Conservation (phyloP, 2,888 invertebrate genomes). For the Lampropteryx suffumata region DNA sequence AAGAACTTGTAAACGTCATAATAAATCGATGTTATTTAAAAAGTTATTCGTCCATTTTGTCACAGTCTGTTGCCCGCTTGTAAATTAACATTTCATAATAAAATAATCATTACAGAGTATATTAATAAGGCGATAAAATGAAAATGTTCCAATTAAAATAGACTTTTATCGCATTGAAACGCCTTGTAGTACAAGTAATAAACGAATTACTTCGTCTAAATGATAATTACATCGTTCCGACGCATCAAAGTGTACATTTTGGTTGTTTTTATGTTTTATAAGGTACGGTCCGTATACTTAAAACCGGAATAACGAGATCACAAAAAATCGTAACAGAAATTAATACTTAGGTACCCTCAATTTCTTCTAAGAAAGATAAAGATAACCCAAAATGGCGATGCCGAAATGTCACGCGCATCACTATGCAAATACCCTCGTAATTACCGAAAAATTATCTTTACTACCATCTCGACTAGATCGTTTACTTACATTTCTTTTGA, state of each 20-base stretch:
- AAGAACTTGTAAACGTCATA: conserved; percentile 26
- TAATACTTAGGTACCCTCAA: conserved; percentile 50
- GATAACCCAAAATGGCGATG: conserved; percentile 64
- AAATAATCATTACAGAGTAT: conserved; percentile 58
- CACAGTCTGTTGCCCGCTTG: conserved; percentile 37
- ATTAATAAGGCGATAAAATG: conserved; percentile 64
- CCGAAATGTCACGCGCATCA: conserved; percentile 61
- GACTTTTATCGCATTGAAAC: conserved; percentile 63
- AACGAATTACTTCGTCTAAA: conserved; percentile 62
- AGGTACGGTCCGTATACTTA: conserved; percentile 40
- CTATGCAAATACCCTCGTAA: conserved; percentile 75
- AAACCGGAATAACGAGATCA: conserved; percentile 54
- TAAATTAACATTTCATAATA: conserved; percentile 43
- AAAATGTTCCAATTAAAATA: conserved; percentile 67
- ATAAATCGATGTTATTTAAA: conserved; percentile 23
- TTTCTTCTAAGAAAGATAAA: conserved; percentile 47
- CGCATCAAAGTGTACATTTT: conserved; percentile 55
- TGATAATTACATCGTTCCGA: conserved; percentile 60
- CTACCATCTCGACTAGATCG: conserved; percentile 68
- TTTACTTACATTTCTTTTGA: conserved; percentile 71
- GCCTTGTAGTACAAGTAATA: conserved; percentile 60
- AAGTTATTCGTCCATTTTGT: conserved; percentile 38
- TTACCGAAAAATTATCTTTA: conserved; percentile 66
- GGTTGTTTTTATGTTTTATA: conserved; percentile 35
- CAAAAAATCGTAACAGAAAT: conserved; percentile 47